phyloP scores from a whole-genome alignment of 2,797 vertebrate species.

The Sphenodon punctatus region DNA sequence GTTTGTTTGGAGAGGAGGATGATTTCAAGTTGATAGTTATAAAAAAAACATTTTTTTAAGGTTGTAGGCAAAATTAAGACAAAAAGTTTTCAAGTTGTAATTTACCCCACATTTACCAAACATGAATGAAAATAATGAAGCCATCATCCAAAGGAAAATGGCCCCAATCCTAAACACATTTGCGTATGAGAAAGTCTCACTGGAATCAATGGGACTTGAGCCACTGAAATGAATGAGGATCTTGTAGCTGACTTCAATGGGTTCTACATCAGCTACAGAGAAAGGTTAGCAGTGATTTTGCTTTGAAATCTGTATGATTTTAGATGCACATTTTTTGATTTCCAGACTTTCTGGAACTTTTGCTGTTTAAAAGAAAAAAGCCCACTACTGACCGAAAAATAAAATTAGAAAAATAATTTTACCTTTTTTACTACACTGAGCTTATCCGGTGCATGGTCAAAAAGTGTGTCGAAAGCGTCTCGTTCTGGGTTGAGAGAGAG shows the following conservation, averaged over 20 bases:
- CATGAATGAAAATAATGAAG: not conserved
- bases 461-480: conserved; percentile 94
- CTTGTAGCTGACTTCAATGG: no score
- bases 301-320: not conserved
- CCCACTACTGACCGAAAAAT: not conserved
- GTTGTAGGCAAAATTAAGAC: not conserved
- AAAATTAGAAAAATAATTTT: not conserved
- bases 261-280: no score
- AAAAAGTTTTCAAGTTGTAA: not conserved
- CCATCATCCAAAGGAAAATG: not conserved
- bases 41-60: no score
- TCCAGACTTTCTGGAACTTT: not conserved
- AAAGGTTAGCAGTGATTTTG: no score
- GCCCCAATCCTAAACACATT: no score
- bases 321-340: not conserved
- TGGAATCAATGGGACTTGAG: no score
- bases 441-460: conserved; percentile 97
- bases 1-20: no score
- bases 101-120: not conserved
- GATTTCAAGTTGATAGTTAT: no score
- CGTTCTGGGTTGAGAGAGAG: conserved; percentile 78
- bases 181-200: no score
- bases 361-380: not conserved
- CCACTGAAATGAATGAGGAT: no score
- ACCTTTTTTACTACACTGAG: conserved; percentile 98